A percentile compares a stretch with the other conserved stretches of the same genome.
These are phyloP conservation scores for Struthio camelus DNA, from an alignment of 2,113 vertebrate species.

Conservation along the genomic window DNA sequence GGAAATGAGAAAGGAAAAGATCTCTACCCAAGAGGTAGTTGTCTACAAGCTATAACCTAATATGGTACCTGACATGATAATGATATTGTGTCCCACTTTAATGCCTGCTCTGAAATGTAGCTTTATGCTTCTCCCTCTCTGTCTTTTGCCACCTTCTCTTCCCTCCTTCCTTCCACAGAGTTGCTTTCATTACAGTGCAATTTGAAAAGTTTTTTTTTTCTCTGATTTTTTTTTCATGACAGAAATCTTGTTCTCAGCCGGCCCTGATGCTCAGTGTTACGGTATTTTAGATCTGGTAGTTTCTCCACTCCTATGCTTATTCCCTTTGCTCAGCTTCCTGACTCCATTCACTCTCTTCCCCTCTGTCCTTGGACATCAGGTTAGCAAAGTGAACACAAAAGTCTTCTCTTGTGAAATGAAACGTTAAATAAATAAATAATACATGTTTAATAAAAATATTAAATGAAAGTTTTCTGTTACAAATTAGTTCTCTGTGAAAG, in stretches of 20 bases:
- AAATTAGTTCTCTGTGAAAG: not conserved
- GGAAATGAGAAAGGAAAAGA: not conserved
- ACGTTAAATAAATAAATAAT: too few relatives aligned
- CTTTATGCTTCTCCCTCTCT: not conserved
- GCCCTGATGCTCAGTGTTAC: not conserved
- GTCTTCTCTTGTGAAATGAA: not conserved
- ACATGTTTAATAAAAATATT: too few relatives aligned
- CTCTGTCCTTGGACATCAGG: not conserved
- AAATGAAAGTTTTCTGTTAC: not conserved
- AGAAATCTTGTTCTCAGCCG: not conserved
- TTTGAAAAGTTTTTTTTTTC: not conserved
- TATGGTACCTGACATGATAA: not conserved
- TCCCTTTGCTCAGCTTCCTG: not conserved
- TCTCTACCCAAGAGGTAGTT: not conserved
- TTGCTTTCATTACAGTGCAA: not conserved
- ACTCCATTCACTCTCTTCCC: not conserved
- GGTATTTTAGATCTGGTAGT: not conserved
- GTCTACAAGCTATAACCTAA: rapidly evolving
- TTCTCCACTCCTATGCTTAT: not conserved
- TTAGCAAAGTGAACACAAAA: not conserved
- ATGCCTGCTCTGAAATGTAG: not conserved
- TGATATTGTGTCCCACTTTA: not conserved
- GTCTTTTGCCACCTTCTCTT: not conserved
- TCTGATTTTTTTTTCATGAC: not conserved
- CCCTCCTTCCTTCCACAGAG: not conserved